phyloP scores from a whole-genome alignment of 2,797 vertebrate species.

The Periparus ater region DNA sequence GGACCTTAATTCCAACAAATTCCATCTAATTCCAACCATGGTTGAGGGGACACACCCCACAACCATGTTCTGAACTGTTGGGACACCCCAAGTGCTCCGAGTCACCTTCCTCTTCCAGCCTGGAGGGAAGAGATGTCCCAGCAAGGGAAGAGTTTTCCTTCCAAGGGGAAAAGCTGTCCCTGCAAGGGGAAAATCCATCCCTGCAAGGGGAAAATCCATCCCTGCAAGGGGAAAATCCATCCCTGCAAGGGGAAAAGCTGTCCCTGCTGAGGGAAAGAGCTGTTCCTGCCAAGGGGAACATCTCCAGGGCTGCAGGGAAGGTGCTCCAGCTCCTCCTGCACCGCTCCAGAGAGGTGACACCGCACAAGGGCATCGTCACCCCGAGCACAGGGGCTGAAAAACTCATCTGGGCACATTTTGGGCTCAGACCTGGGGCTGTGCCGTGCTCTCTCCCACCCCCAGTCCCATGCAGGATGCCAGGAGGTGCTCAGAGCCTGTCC shows the following conservation, averaged over 20 bases:
- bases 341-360: neutral
- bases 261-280: neutral
- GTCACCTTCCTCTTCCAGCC: neutral
- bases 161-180: neutral
- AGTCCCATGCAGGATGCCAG: neutral
- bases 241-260: neutral
- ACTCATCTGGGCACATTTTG: neutral
- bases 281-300: neutral
- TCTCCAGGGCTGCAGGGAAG: neutral
- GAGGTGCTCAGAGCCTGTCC: slow-evolving; percentile 35
- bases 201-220: neutral
- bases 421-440: neutral
- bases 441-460: neutral
- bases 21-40: neutral
- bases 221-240: neutral
- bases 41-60: neutral
- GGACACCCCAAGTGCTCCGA: neutral
- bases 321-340: neutral
- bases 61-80: neutral
- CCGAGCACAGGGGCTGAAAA: neutral
- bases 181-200: neutral
- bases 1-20: neutral
- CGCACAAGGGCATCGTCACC: neutral
- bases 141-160: too few relatives aligned
- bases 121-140: neutral